Conservation (phyloP, 2,113 vertebrate genomes). For the Rhizomys pruinosus region DNA sequence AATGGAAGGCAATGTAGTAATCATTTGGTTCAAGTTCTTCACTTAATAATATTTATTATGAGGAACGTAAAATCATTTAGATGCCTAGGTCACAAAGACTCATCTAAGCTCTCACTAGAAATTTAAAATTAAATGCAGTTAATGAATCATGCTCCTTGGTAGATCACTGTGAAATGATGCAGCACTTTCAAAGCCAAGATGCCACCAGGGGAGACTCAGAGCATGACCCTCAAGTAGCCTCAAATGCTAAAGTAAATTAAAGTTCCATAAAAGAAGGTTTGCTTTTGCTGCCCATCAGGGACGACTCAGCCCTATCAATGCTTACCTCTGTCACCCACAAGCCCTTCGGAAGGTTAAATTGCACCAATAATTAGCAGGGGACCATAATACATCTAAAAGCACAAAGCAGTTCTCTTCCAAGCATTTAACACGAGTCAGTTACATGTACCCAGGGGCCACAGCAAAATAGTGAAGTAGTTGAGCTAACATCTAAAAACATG, state of each 20-base stretch:
- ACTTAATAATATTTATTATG: slow-evolving; percentile 25
- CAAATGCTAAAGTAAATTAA: slow-evolving; percentile 32
- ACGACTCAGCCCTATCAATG: background rate
- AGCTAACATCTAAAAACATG: slow-evolving; percentile 6
- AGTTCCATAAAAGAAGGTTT: background rate
- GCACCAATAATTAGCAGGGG: slow-evolving; percentile 51
- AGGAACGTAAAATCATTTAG: slow-evolving; percentile 28
- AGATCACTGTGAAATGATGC: slow-evolving; percentile 1
- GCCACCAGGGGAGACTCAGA: background rate
- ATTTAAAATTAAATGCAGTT: slow-evolving; percentile 1
- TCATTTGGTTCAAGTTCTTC: slow-evolving; percentile 51
- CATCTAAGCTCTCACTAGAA: background rate
- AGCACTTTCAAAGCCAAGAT: slow-evolving; percentile 7
- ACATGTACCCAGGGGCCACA: background rate
- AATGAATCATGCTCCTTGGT: slow-evolving; percentile 5
- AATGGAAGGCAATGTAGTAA: background rate
- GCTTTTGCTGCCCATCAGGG: background rate
- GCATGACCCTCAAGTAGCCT: background rate
- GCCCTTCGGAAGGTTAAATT: slow-evolving; percentile 27
- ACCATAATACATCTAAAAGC: slow-evolving; percentile 33
- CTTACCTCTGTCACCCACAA: slow-evolving; percentile 43
- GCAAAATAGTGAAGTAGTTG: background rate
- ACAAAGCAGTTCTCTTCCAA: slow-evolving; percentile 57
- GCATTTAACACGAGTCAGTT: slow-evolving; percentile 16
- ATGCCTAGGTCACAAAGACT: background rate